Percentiles rank a stretch among this genome's conserved stretches.
phyloP scores from a whole-genome alignment of 1,140 invertebrate species.

The Lordiphosa collinella region DNA sequence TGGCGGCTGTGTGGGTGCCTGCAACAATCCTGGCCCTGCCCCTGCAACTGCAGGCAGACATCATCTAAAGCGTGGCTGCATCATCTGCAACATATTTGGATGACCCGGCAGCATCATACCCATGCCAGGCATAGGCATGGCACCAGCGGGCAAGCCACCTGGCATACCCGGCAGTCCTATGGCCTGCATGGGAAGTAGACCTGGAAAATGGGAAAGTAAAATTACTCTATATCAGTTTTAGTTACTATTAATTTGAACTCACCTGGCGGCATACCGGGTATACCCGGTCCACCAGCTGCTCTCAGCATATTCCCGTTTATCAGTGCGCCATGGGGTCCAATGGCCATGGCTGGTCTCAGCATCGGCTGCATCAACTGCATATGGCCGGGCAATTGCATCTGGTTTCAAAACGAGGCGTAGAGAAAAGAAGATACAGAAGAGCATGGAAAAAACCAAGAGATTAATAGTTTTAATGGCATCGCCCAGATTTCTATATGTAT shows the following conservation, averaged over 20 bases:
- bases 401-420: slow-evolving; percentile 18
- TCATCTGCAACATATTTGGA: slow-evolving; percentile 84
- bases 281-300: slow-evolving; percentile 82
- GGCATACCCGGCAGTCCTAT: slow-evolving; percentile 82
- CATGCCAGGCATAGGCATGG: slow-evolving; percentile 83
- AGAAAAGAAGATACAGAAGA: slow-evolving; percentile 63
- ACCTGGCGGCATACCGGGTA: slow-evolving; percentile 81
- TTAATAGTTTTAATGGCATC: slow-evolving; percentile 44
- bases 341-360: slow-evolving; percentile 84
- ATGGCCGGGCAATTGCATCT: slow-evolving; percentile 64
- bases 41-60: slow-evolving; percentile 76
- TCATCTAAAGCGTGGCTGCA: slow-evolving; percentile 90
- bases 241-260: too few species aligned
- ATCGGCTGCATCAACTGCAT: slow-evolving; percentile 83
- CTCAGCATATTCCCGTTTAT: slow-evolving; percentile 87
- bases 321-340: slow-evolving; percentile 85
- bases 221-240: too few species aligned
- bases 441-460: slow-evolving; percentile 50
- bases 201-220: slow-evolving; percentile 14
- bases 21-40: slow-evolving; percentile 63
- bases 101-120: slow-evolving; percentile 85
- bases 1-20: slow-evolving; percentile 48
- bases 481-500: slow-evolving; percentile 4
- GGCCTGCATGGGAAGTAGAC: slow-evolving; percentile 73
- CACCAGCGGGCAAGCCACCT: slow-evolving; percentile 79